phyloP scores from a whole-genome alignment of 2,888 invertebrate species.

The Pherbina coryleti region DNA sequence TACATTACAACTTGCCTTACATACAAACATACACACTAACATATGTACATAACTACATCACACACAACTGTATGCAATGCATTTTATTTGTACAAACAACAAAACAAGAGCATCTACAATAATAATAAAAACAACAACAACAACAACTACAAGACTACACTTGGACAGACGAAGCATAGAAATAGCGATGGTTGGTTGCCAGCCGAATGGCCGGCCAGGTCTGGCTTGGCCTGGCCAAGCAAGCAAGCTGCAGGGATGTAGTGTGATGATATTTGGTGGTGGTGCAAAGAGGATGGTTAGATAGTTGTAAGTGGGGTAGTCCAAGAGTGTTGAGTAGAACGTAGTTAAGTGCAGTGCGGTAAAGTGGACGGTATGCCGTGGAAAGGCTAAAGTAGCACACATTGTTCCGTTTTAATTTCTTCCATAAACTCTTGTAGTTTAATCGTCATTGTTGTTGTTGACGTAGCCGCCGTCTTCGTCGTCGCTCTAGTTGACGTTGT shows the following conservation, averaged over 20 bases:
- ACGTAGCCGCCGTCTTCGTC: conserved; percentile 24
- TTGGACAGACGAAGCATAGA: conserved; percentile 23
- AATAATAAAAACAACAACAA: conserved; percentile 23
- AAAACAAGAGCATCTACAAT: conserved; percentile 38
- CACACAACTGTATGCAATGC: conserved; percentile 41
- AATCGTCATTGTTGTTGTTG: conserved; percentile 36
- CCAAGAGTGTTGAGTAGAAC: conserved; percentile 49
- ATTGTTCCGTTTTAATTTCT: conserved; percentile 64
- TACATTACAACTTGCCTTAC: conserved; percentile 36
- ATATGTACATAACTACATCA: conserved; percentile 24
- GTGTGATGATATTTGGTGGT: background rate
- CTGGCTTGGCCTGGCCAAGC: background rate
- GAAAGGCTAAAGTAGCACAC: conserved; percentile 62
- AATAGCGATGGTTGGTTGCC: conserved; percentile 33
- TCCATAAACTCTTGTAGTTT: conserved; percentile 42
- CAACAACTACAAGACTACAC: conserved; percentile 28
- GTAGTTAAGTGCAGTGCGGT: background rate
- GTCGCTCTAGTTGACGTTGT: conserved; percentile 50
- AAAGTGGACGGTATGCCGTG: conserved; percentile 29
- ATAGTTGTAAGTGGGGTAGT: conserved; percentile 26
- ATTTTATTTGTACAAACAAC: conserved; percentile 45
- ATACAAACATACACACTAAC: conserved; percentile 25
- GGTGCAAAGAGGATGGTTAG: conserved; percentile 13
- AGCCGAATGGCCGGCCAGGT: background rate
- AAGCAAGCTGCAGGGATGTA: background rate